These are phyloP conservation scores for Coracopsis vasa DNA, from an alignment of 2,113 vertebrate species.

Conservation along the genomic window DNA sequence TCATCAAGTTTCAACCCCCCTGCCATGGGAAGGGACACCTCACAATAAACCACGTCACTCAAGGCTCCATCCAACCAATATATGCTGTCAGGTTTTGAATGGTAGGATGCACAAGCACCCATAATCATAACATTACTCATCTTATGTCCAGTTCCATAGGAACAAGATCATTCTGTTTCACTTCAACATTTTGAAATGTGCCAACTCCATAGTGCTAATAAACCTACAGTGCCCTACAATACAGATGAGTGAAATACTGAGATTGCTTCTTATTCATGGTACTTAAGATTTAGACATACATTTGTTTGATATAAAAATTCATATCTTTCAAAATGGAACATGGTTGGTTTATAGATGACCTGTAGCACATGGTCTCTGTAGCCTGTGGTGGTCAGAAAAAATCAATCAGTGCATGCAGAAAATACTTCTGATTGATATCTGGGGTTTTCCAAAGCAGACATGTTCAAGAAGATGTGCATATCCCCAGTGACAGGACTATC, in stretches of 20 bases:
- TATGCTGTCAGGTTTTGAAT: not conserved
- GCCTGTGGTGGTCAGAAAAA: not conserved
- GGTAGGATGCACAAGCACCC: not conserved
- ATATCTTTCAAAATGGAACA: not conserved
- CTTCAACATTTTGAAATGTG: conserved; percentile 93
- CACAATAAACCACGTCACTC: too few species aligned
- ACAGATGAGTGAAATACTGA: conserved; percentile 81
- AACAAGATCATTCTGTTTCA: conserved; percentile 96
- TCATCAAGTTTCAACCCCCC: too few species aligned
- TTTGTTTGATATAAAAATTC: not conserved
- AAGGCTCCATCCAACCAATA: too few species aligned
- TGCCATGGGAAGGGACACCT: too few species aligned
- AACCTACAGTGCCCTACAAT: conserved; percentile 95
- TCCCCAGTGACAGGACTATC: not conserved
- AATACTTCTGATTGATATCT: not conserved
- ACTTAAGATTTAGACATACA: not conserved
- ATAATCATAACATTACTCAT: not conserved
- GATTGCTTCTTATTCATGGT: not conserved
- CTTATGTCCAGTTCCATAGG: conserved; percentile 72
- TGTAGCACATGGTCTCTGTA: not conserved
- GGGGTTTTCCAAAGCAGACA: not conserved
- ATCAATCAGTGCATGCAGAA: not conserved
- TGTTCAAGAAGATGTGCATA: not conserved
- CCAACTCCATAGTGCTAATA: conserved; percentile 85
- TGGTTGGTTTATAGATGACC: not conserved